Percentiles rank a stretch among this genome's conserved stretches.
phyloP scores from a whole-genome alignment of 64 coral and sea anemone species.

The Catalaphyllia jardinei region DNA sequence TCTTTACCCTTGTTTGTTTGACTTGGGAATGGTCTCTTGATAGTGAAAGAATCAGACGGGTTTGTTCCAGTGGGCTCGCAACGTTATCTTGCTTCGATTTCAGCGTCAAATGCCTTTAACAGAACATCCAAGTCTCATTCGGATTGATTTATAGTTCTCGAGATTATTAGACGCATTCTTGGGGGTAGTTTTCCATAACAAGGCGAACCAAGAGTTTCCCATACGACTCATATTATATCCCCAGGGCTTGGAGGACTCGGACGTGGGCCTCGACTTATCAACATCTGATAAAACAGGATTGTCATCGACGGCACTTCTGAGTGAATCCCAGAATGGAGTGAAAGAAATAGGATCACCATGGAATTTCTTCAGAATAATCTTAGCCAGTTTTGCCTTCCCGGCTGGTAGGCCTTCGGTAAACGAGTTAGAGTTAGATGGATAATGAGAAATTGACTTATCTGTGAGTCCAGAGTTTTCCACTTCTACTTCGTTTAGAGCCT shows the following conservation, averaged over 20 bases:
- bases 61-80: not conserved
- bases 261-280: not conserved
- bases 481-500: not conserved
- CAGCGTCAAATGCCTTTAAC: not conserved
- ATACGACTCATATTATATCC: too few species aligned
- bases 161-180: too few species aligned
- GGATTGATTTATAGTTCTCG: not conserved
- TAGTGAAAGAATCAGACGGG: not conserved
- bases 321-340: not conserved
- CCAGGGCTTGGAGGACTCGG: too few species aligned
- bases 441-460: not conserved
- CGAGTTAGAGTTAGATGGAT: not conserved
- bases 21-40: too few species aligned
- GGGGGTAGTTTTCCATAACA: too few species aligned
- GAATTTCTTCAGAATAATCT: not conserved
- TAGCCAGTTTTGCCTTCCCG: not conserved
- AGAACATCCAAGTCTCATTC: slow-evolving; percentile 8
- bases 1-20: too few species aligned
- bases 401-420: not conserved
- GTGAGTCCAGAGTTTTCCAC: not conserved
- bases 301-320: not conserved
- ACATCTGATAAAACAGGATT: not conserved
- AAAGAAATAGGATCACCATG: not conserved
- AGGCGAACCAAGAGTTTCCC: too few species aligned
- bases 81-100: not conserved